Conservation (phyloP, 2,113 vertebrate genomes). For the Sakesphorus luctuosus region DNA sequence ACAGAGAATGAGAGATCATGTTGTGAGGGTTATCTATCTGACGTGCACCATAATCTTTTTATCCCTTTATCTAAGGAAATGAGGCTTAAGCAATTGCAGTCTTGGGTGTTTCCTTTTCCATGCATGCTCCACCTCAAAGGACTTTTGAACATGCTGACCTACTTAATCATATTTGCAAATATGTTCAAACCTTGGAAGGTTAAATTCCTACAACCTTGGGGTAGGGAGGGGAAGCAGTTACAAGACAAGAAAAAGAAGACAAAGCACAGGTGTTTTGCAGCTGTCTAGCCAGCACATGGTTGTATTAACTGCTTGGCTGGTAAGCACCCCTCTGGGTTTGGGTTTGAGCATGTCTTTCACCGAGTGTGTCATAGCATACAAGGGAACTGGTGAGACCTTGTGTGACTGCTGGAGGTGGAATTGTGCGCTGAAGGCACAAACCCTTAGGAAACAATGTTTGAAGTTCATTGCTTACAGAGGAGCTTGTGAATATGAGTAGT, state of each 20-base stretch:
- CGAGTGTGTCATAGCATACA: background rate
- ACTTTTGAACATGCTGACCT: background rate
- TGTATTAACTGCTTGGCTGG: background rate
- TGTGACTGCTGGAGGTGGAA: background rate
- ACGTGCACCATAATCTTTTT: background rate
- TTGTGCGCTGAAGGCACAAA: background rate
- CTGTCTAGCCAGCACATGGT: background rate
- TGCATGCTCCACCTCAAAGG: background rate
- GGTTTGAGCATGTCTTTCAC: background rate
- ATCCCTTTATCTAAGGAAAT: constrained; percentile 24
- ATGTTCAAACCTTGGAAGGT: background rate
- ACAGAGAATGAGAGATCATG: background rate
- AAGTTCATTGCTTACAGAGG: background rate
- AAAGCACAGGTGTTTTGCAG: background rate
- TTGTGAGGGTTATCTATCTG: background rate
- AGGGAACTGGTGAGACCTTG: rapidly evolving
- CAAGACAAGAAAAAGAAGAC: background rate
- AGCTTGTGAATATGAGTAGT: background rate
- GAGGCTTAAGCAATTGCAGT: background rate
- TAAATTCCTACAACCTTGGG: background rate
- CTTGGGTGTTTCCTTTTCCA: background rate
- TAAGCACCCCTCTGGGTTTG: background rate
- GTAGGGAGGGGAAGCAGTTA: background rate
- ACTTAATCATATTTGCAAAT: background rate
- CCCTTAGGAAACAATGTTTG: background rate